Evolutionary conservation across 2,797 vertebrate genomes (phyloP).

Genomic region (Antrozous pallidus): DNA sequence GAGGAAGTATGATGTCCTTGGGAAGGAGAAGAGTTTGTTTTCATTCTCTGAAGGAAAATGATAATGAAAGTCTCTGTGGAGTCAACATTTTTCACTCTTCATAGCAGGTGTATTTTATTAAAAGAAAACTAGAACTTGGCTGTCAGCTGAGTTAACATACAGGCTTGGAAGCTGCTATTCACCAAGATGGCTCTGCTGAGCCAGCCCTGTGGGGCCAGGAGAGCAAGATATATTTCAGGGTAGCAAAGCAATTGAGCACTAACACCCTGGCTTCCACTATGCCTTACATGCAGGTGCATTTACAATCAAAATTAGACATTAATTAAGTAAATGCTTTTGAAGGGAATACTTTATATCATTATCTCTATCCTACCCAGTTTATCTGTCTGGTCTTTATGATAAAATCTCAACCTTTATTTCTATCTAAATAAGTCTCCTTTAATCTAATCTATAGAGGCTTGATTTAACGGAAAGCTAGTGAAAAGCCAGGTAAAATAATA

Average conservation of each 20-base stretch:
- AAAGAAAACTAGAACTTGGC: background rate
- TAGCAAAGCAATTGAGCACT: background rate
- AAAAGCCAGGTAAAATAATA: background rate
- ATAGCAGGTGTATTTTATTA: background rate
- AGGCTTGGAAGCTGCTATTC: background rate
- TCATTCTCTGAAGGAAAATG: background rate
- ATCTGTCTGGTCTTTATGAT: background rate
- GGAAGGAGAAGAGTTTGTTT: background rate
- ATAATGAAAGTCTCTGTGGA: background rate
- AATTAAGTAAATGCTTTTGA: background rate
- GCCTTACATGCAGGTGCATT: rapidly evolving
- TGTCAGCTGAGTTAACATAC: background rate
- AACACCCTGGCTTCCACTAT: too few relatives aligned
- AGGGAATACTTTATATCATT: background rate
- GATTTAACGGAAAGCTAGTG: background rate
- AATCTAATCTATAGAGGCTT: background rate
- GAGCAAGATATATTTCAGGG: background rate
- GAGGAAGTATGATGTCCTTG: background rate
- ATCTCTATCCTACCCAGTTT: background rate
- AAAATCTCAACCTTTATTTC: constrained; percentile 28
- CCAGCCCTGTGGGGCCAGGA: background rate
- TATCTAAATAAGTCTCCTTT: constrained; percentile 7
- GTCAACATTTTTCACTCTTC: background rate
- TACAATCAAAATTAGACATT: background rate
- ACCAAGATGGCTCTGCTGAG: background rate